phyloP scores from a whole-genome alignment of 2,888 invertebrate genomes.

The Ceriagrion tenellum region DNA sequence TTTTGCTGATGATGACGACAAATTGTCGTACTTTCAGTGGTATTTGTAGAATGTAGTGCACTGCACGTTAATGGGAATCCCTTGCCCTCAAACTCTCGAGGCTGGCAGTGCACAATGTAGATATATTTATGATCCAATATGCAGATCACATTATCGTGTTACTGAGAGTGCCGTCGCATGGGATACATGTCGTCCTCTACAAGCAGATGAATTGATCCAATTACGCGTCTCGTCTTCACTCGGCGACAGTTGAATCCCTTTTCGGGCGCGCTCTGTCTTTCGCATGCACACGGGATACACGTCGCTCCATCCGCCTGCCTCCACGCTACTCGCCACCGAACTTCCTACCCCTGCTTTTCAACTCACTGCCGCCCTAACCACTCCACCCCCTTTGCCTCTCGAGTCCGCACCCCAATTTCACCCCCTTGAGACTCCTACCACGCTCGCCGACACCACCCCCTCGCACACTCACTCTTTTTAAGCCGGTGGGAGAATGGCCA shows the following conservation, averaged over 20 bases:
- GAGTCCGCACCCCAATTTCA: not conserved
- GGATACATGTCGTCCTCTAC: not conserved
- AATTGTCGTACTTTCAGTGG: too few relatives aligned
- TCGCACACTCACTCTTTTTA: too few relatives aligned
- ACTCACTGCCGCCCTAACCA: not conserved
- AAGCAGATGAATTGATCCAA: slow-evolving; percentile 12
- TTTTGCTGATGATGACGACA: too few relatives aligned
- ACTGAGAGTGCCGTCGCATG: not conserved
- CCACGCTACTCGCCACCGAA: not conserved
- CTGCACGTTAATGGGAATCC: too few relatives aligned
- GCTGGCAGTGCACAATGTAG: too few relatives aligned
- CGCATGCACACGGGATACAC: not conserved
- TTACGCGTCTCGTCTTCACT: not conserved
- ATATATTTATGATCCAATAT: not conserved
- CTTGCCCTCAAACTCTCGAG: too few relatives aligned
- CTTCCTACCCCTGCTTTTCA: not conserved
- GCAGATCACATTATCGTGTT: not conserved
- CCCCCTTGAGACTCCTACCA: not conserved
- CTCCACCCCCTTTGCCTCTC: not conserved
- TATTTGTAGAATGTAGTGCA: too few relatives aligned
- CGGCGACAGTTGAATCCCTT: not conserved
- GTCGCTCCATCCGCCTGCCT: not conserved
- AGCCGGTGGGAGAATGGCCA: slow-evolving; percentile 56
- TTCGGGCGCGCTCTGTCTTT: not conserved
- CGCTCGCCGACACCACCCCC: not conserved